These are phyloP conservation scores for Diarsia brunnea DNA, from an alignment of 2,888 invertebrate species.

Conservation along the genomic window DNA sequence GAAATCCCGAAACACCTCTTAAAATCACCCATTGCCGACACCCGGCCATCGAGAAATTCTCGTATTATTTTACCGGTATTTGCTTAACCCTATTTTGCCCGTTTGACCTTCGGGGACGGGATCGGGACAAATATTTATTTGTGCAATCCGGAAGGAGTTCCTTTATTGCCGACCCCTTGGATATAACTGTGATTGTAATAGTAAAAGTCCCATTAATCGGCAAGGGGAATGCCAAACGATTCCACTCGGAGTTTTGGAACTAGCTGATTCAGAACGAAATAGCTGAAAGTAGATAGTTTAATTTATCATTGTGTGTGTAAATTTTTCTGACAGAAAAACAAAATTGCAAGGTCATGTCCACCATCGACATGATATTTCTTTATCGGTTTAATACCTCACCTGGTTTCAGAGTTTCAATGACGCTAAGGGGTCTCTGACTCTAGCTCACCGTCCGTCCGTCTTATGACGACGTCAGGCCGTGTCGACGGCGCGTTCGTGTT, in stretches of 20 bases:
- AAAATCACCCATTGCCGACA: background rate
- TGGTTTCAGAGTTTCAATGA: too few species aligned
- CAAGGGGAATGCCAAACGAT: constrained; percentile 19
- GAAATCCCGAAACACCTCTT: background rate
- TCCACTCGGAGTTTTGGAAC: background rate
- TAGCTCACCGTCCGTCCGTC: too few species aligned
- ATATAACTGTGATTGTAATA: constrained; percentile 47
- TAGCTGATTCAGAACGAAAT: background rate
- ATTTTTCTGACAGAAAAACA: background rate
- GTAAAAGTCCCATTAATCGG: constrained; percentile 50
- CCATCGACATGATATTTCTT: too few species aligned
- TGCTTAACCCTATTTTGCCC: constrained; percentile 23
- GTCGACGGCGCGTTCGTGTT: too few species aligned
- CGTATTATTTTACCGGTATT: constrained; percentile 45
- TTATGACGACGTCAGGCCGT: too few species aligned
- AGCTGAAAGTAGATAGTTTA: background rate
- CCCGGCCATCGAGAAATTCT: background rate
- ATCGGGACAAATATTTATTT: constrained; percentile 60
- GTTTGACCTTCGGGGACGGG: constrained; percentile 40
- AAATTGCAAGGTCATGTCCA: background rate
- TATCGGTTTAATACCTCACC: too few species aligned
- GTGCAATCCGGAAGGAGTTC: constrained; percentile 48
- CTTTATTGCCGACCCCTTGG: constrained; percentile 57
- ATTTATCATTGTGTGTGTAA: background rate
- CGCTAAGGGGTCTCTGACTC: too few species aligned